These are phyloP conservation scores for Pseudococcus longispinus DNA, from an alignment of 2,888 invertebrate species.

Conservation along the genomic window DNA sequence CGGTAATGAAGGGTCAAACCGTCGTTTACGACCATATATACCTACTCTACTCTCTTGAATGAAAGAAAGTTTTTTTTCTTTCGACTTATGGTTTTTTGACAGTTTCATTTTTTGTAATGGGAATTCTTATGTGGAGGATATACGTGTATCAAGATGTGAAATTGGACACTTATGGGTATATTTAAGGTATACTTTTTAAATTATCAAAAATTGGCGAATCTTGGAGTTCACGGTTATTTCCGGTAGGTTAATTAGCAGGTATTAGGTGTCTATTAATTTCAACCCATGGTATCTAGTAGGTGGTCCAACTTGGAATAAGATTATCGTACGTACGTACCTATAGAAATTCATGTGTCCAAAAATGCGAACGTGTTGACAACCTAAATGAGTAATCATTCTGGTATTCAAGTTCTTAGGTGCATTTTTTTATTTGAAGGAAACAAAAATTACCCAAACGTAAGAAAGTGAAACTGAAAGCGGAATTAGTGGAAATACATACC, in stretches of 20 bases:
- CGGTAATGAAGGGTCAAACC: constrained; percentile 21
- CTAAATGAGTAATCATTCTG: too few relatives aligned
- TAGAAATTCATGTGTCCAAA: too few relatives aligned
- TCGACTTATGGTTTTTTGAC: not conserved
- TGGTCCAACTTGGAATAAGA: too few relatives aligned
- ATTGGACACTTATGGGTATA: not conserved
- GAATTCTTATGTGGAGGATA: not conserved
- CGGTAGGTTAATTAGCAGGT: not conserved
- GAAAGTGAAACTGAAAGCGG: too few relatives aligned
- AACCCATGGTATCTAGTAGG: too few relatives aligned
- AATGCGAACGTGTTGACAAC: too few relatives aligned
- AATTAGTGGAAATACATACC: too few relatives aligned
- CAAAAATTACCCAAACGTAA: too few relatives aligned
- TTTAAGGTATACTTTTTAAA: not conserved
- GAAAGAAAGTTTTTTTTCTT: not conserved
- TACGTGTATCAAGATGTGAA: not conserved
- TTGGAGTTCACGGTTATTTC: not conserved
- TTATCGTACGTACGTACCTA: too few relatives aligned
- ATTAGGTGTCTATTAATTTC: not conserved
- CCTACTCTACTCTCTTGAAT: not conserved
- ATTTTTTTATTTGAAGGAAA: too few relatives aligned
- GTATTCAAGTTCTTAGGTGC: too few relatives aligned
- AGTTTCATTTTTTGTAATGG: not conserved
- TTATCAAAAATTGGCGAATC: not conserved
- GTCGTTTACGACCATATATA: not conserved